These are phyloP conservation scores for Trigoniulus corallinus DNA, from an alignment of 1,140 invertebrate genomes.

Conservation along the genomic window DNA sequence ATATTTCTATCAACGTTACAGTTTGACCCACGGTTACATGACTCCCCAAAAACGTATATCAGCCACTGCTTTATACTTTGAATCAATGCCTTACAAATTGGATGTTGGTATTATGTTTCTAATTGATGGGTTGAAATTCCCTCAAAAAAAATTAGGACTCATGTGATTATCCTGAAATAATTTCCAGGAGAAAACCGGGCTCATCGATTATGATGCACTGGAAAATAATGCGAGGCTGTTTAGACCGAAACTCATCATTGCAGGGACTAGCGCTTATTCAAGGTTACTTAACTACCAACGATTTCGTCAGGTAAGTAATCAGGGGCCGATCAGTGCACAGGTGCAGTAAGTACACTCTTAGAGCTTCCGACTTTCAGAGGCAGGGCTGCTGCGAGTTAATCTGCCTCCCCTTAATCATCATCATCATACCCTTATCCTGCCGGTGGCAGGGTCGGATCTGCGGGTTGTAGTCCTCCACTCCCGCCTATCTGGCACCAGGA, in stretches of 20 bases:
- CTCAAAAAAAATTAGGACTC: neutral
- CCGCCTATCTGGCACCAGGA: no score
- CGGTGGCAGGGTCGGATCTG: no score
- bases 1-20: neutral
- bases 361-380: no score
- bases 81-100: constrained; percentile 31
- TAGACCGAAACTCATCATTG: constrained; percentile 45
- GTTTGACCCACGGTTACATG: constrained; percentile 27
- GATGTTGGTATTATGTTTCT: constrained; percentile 19
- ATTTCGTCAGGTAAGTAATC: constrained; percentile 34
- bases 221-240: constrained; percentile 38
- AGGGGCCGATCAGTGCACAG: no score
- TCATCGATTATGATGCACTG: constrained; percentile 49
- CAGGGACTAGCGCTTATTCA: constrained; percentile 48
- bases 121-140: neutral
- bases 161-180: constrained; percentile 30
- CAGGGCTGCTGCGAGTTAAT: no score
- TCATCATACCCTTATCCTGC: no score
- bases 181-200: constrained; percentile 38
- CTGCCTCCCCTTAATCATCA: no score
- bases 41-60: neutral
- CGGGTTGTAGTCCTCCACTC: no score
- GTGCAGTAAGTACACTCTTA: no score
- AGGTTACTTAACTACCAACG: constrained; percentile 44
- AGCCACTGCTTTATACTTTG: neutral